These are phyloP conservation scores for Temnopleurus reevesii DNA, from an alignment of 53 echinoderm and acorn worm species.

Conservation along the genomic window DNA sequence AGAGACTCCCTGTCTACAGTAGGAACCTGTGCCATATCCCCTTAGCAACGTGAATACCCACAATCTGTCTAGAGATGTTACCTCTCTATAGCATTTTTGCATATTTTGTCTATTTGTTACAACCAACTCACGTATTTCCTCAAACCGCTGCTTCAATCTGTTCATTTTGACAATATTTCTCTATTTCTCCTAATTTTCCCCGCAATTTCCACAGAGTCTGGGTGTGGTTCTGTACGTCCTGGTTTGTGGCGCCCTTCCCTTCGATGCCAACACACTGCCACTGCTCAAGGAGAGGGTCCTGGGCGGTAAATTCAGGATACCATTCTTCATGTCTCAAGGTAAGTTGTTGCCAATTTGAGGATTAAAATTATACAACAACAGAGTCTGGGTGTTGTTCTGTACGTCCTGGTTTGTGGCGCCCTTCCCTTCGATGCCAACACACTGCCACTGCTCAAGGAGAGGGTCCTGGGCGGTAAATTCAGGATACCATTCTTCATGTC, in stretches of 20 bases:
- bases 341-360: no score
- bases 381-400: slow-evolving; percentile 98
- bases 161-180: no score
- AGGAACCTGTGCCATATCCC: no score
- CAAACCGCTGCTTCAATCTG: no score
- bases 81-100: no score
- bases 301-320: slow-evolving; percentile 91
- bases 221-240: slow-evolving; percentile 97
- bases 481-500: slow-evolving; percentile 99
- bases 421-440: slow-evolving; percentile 98
- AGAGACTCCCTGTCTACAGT: no score
- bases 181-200: no score
- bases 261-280: slow-evolving; percentile 95
- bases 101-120: no score
- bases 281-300: slow-evolving; percentile 96
- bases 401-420: slow-evolving; percentile 97
- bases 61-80: no score
- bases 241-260: slow-evolving; percentile 97
- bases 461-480: slow-evolving; percentile 90
- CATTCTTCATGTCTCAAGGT: slow-evolving; percentile 98
- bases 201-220: slow-evolving; percentile 82
- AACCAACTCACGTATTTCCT: no score
- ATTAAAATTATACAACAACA: no score
- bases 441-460: slow-evolving; percentile 93
- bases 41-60: no score